These are phyloP conservation scores for Astreopora myriophthalma DNA, from an alignment of 64 coral and sea anemone species.

Conservation along the genomic window DNA sequence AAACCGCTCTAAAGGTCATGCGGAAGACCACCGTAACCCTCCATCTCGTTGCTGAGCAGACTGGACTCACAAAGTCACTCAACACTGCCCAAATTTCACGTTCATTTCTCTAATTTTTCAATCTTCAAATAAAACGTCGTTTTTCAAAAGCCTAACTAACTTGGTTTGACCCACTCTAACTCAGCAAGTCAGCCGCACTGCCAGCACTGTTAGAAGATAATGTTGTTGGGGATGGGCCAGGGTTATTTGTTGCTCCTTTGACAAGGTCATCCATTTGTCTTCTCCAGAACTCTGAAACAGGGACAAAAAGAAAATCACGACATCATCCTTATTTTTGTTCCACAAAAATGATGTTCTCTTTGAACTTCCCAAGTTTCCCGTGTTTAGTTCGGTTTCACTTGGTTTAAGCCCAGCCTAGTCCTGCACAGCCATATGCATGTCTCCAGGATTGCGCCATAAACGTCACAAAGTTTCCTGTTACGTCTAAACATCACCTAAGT, in stretches of 20 bases:
- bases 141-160: background rate
- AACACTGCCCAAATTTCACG: too few relatives aligned
- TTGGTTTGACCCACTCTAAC: background rate
- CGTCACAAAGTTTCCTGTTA: too few relatives aligned
- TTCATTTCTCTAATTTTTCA: too few relatives aligned
- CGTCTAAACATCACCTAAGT: too few relatives aligned
- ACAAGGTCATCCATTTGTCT: constrained; percentile 12
- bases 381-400: too few relatives aligned
- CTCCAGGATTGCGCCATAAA: too few relatives aligned
- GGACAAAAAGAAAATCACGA: background rate
- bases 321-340: background rate
- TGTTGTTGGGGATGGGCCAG: background rate
- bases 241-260: background rate
- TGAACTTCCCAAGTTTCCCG: background rate
- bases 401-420: too few relatives aligned
- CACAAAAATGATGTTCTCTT: background rate
- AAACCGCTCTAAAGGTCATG: too few relatives aligned
- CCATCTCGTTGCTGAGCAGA: too few relatives aligned
- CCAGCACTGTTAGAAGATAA: background rate
- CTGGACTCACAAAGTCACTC: too few relatives aligned
- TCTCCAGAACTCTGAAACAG: constrained; percentile 8
- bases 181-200: background rate
- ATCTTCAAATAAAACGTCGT: background rate
- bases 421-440: too few relatives aligned
- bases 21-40: too few relatives aligned